phyloP scores from a whole-genome alignment of 2,888 invertebrate species.

The Drosophila longiperda region DNA sequence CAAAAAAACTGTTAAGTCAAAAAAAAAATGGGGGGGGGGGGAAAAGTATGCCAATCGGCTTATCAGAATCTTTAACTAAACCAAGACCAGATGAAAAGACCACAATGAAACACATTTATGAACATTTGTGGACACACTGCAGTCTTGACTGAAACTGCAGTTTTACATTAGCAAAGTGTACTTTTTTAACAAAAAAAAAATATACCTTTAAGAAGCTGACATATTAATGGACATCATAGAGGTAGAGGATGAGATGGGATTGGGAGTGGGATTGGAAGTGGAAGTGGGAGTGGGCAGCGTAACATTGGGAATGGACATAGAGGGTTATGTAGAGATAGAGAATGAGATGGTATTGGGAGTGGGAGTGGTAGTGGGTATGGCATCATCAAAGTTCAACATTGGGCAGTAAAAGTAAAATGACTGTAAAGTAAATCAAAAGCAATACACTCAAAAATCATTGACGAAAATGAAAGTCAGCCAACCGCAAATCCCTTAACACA shows the following conservation, averaged over 20 bases:
- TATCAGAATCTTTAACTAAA: not conserved
- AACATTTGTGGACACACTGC: not conserved
- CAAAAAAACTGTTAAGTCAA: not conserved
- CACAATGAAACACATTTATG: not conserved
- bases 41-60: not conserved
- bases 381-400: conserved; percentile 35
- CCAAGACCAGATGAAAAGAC: not conserved
- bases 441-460: conserved; percentile 63
- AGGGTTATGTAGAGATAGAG: too few species aligned
- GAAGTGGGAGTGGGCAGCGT: not conserved
- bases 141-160: not conserved
- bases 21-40: not conserved
- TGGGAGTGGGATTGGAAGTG: too few species aligned
- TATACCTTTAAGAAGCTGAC: not conserved
- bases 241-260: not conserved
- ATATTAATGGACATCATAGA: not conserved
- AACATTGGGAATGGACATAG: not conserved
- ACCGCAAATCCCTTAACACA: conserved; percentile 83
- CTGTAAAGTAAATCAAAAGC: conserved; percentile 66
- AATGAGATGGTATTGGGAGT: too few species aligned
- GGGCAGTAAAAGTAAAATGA: conserved; percentile 22
- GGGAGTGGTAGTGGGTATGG: not conserved
- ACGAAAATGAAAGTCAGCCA: conserved; percentile 69
- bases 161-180: not conserved
- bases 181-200: not conserved